These are phyloP conservation scores for Mylabris sibirica DNA, from an alignment of 2,888 invertebrate species.

Conservation along the genomic window DNA sequence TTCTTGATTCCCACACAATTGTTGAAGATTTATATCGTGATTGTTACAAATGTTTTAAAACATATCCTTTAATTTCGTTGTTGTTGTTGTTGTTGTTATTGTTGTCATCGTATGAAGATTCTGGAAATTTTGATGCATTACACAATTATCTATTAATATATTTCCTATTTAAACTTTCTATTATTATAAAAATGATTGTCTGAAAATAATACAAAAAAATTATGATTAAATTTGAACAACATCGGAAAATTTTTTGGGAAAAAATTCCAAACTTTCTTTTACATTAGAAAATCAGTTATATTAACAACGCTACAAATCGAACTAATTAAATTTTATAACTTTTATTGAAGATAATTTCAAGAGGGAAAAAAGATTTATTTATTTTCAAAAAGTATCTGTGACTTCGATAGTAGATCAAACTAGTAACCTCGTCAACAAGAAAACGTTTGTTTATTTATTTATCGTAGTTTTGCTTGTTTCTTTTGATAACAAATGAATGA, in stretches of 20 bases:
- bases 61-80: no score
- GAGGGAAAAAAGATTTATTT: neutral
- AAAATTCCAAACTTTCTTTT: neutral
- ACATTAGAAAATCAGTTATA: no score
- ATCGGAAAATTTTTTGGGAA: neutral
- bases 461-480: neutral
- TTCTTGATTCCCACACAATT: slow-evolving; percentile 12
- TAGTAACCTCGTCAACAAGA: neutral
- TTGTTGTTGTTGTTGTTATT: no score
- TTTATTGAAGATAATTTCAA: neutral
- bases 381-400: neutral
- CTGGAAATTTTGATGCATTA: slow-evolving; percentile 3
- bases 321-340: neutral
- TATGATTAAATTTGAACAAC: neutral
- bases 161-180: neutral
- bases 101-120: neutral
- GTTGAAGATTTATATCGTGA: slow-evolving; percentile 13
- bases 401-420: neutral
- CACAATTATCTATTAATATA: neutral
- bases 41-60: slow-evolving; percentile 6
- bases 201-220: no score
- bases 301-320: no score
- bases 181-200: neutral
- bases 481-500: neutral
- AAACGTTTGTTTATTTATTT: neutral